A percentile compares a stretch with the other conserved stretches of the same genome.
Evolutionary conservation across 2,888 invertebrate genomes (phyloP).

Genomic region (Acronicta alni): DNA sequence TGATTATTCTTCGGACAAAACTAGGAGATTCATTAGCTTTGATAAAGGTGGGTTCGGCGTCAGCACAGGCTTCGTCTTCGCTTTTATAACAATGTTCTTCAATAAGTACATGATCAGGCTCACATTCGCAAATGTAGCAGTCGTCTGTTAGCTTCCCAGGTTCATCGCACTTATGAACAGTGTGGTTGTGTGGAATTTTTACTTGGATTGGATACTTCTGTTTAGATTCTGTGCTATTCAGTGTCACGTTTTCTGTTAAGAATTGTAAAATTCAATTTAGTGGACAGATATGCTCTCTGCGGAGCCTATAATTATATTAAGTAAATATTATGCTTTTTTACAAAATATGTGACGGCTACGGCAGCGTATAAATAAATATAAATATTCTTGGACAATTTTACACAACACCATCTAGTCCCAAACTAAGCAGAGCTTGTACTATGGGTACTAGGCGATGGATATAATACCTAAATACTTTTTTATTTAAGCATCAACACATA

Average conservation of each 20-base stretch:
- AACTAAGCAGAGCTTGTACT: no score
- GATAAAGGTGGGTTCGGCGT: slow-evolving; percentile 67
- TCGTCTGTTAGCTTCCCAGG: slow-evolving; percentile 67
- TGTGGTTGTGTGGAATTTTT: slow-evolving; percentile 61
- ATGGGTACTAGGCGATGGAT: no score
- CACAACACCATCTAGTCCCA: no score
- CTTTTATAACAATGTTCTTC: slow-evolving; percentile 78
- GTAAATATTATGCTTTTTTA: no score
- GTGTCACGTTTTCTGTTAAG: slow-evolving; percentile 38
- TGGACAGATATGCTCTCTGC: no score
- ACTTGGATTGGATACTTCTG: slow-evolving; percentile 25
- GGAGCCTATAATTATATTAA: no score
- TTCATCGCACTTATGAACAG: slow-evolving; percentile 65
- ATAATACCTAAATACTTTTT: no score
- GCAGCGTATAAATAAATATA: no score
- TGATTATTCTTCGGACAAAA: slow-evolving; percentile 2
- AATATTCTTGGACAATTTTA: no score
- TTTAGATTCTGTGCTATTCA: slow-evolving; percentile 25
- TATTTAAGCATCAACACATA: no score
- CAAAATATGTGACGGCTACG: no score
- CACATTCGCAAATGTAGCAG: slow-evolving; percentile 79
- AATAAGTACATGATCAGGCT: slow-evolving; percentile 59
- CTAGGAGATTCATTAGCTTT: slow-evolving; percentile 5
- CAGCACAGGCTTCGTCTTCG: slow-evolving; percentile 59
- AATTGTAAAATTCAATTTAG: not conserved